Base-by-base conservation (phyloP, 2,888 invertebrate species). In the Leptopilina syphax region DNA sequence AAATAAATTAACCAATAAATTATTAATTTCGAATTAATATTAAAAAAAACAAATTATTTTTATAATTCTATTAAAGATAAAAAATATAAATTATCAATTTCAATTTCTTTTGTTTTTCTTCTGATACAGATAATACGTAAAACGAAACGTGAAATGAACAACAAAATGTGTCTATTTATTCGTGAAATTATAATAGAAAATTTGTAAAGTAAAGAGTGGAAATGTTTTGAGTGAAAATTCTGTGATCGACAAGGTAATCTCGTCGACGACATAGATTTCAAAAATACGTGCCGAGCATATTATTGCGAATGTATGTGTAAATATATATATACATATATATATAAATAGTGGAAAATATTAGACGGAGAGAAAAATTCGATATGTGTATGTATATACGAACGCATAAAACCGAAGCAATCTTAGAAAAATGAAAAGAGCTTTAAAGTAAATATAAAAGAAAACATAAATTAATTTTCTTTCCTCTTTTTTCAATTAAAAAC, bases 221-320 rank as follows among this genome's bases (percentile, higher is more conserved):
- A 34, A 34, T 34, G 34, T 34, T 34, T 34, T 34, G 67, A 47
- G 47, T 18, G 47, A 10, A 67, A 67, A 67, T n/a, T 70, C 50
- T 50, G n/a, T 70, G 68, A 70, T 70, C 24, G 50, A 70, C 68
- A 70, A 24, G 68, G 68, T 50, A 70, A 70, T 70, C 12, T 70
- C 10, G 12, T 70, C 24, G 24, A 24, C 24, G 68, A 50, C 27
- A 70, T n/a, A 70, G 5, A 24, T 70, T 50, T 70, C 24, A 6
- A 68, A 50, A 68, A 47, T 24, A 68, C 47, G 50, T 50, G 12
- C 50, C 68, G 47, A 6, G 27, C 24, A 54, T 50, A 70, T 6
- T 24, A 6, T 6, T 12, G 24, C 1, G 6, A 68, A 68, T 24
- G 34, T 34, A 34, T 34, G 34, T 34, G 34, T 34, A 34, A 34